Evolutionary conservation across 2,888 invertebrate genomes (phyloP).

Genomic region (Cheilosia vernalis): DNA sequence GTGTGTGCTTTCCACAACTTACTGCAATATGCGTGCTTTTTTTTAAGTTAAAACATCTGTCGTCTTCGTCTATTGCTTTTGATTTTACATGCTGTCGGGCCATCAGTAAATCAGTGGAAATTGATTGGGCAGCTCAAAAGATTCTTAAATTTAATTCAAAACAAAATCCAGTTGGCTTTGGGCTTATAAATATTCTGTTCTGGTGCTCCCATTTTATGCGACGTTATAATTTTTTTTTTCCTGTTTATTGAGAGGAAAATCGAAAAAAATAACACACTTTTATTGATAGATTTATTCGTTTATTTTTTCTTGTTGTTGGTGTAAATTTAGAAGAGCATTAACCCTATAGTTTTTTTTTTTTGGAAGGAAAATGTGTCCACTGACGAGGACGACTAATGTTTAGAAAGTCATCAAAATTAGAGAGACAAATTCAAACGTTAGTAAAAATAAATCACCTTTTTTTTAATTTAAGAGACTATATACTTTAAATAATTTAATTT

Average conservation of each 20-base stretch:
- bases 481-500: neutral
- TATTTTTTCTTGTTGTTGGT: constrained; percentile 17
- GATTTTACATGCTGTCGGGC: constrained; percentile 15
- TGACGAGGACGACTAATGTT: constrained; percentile 6
- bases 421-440: constrained; percentile 12
- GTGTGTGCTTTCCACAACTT: neutral
- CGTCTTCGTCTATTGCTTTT: constrained; percentile 30
- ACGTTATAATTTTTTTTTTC: constrained; percentile 38
- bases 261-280: constrained; percentile 7
- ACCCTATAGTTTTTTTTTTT: constrained; percentile 24
- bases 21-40: constrained; percentile 13
- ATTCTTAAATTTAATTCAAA: constrained; percentile 31
- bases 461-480: neutral
- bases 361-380: constrained; percentile 11
- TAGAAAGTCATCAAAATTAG: constrained; percentile 14
- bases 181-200: constrained; percentile 46
- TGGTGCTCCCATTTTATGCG: constrained; percentile 12
- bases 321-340: constrained; percentile 47
- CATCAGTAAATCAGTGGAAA: constrained; percentile 40
- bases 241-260: neutral
- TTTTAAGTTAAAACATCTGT: constrained; percentile 55
- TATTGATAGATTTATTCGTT: constrained; percentile 49
- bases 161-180: constrained; percentile 60
- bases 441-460: constrained; percentile 21
- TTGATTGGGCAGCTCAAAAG: constrained; percentile 42